Evolutionary conservation across 53 echinoderm and acorn worm genomes (phyloP).

Genomic region (Henricia sp.): DNA sequence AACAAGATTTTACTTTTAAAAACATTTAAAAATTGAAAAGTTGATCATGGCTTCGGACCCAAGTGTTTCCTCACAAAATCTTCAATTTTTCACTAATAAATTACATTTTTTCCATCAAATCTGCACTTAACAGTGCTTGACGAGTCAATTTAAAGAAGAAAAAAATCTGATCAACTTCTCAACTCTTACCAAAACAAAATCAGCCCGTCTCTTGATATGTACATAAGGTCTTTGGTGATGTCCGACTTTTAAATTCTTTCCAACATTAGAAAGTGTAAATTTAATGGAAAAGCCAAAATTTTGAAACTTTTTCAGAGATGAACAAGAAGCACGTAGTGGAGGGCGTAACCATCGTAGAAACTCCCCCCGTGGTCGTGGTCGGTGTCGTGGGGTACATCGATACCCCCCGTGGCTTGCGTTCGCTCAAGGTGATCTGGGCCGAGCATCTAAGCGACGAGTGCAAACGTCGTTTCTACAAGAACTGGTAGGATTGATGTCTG

Average conservation of each 20-base stretch:
- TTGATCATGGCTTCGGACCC: too few species aligned
- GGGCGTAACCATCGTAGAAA: conserved; percentile 91
- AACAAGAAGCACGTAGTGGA: conserved; percentile 98
- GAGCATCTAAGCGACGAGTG: conserved; percentile 99
- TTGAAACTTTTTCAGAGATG: conserved; percentile 71
- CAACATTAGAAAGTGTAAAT: not conserved
- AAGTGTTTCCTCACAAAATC: too few species aligned
- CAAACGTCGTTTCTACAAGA: conserved; percentile 99
- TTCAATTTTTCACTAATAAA: too few species aligned
- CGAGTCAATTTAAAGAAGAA: too few species aligned
- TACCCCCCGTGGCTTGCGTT: conserved; percentile 90
- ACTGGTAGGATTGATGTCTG: conserved; percentile 78
- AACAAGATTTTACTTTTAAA: too few species aligned
- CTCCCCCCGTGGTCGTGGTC: conserved; percentile 94
- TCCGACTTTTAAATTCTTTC: not conserved
- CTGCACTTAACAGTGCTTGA: too few species aligned
- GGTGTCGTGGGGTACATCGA: conserved; percentile 98
- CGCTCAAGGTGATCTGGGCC: conserved; percentile 97
- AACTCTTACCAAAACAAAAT: too few species aligned
- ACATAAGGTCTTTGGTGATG: not conserved
- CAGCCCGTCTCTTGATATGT: not conserved
- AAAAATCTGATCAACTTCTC: too few species aligned
- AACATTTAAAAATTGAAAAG: too few species aligned
- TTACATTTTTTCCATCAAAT: too few species aligned
- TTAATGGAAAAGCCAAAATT: not conserved